A percentile compares a stretch with the other conserved stretches of the same genome.
Conservation (phyloP, 2,888 invertebrate genomes). For the Polylopha cassiicola region DNA sequence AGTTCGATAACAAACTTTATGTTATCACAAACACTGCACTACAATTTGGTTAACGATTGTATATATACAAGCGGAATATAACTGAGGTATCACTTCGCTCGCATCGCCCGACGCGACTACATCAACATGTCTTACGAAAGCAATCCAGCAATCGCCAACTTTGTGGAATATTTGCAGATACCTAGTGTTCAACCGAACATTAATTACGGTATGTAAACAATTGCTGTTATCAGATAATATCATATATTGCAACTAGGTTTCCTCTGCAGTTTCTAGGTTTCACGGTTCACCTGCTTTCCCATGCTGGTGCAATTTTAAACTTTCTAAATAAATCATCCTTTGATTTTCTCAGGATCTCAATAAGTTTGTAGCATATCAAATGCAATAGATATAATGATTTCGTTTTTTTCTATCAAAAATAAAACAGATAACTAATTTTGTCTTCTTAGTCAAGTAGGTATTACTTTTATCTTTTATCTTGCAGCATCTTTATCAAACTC, state of each 20-base stretch:
- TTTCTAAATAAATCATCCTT: too few species aligned
- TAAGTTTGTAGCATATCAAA: conserved; percentile 32
- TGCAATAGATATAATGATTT: conserved; percentile 10
- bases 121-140: conserved; percentile 54
- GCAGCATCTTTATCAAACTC: too few species aligned
- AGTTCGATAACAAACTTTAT: too few species aligned
- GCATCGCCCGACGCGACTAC: conserved; percentile 4
- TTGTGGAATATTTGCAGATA: conserved; percentile 84
- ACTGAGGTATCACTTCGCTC: conserved; percentile 8
- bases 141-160: conserved; percentile 79
- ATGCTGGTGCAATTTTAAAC: too few species aligned
- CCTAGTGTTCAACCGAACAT: conserved; percentile 86
- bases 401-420: conserved; percentile 4
- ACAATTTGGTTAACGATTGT: not conserved
- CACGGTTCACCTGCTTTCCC: too few species aligned
- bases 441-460: too few species aligned
- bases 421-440: too few species aligned
- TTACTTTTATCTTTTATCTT: too few species aligned
- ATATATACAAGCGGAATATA: conserved; percentile 8
- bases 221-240: not conserved
- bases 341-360: conserved; percentile 10
- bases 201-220: conserved; percentile 80
- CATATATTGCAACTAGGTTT: too few species aligned
- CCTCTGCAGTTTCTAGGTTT: too few species aligned
- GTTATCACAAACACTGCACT: too few species aligned